Evolutionary conservation across 2,888 invertebrate species (phyloP).

Genomic region (Megastigmus dorsalis): DNA sequence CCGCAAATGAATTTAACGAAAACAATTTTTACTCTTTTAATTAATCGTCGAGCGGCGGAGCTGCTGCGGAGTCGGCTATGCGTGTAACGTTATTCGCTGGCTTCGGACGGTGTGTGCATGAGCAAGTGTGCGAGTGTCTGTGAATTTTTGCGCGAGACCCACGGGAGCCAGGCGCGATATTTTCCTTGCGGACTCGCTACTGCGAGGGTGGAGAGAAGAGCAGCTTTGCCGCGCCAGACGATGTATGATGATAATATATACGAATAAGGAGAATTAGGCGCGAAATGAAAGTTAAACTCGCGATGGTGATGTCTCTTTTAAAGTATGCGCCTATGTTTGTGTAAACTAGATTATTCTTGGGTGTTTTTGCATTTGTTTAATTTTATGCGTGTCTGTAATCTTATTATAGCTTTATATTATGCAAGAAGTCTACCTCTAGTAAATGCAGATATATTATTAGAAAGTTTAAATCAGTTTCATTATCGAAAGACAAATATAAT

Average conservation of each 20-base stretch:
- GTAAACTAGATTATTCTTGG: slow-evolving; percentile 27
- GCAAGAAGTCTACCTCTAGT: too few species aligned
- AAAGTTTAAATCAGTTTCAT: too few species aligned
- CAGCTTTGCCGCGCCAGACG: not conserved
- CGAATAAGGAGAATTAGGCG: slow-evolving; percentile 42
- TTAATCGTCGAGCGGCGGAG: slow-evolving; percentile 66
- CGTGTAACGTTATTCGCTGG: slow-evolving; percentile 33
- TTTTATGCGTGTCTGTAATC: too few species aligned
- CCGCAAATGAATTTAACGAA: slow-evolving; percentile 74
- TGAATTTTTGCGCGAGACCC: slow-evolving; percentile 3
- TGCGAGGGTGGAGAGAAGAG: not conserved
- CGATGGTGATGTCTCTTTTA: slow-evolving; percentile 5
- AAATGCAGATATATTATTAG: too few species aligned
- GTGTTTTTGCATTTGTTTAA: not conserved
- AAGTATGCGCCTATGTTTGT: too few species aligned
- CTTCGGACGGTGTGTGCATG: too few species aligned
- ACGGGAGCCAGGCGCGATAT: slow-evolving; percentile 25
- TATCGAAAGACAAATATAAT: too few species aligned
- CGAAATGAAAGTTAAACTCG: slow-evolving; percentile 47
- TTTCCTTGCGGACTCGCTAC: slow-evolving; percentile 28
- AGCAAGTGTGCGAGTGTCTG: not conserved
- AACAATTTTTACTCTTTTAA: slow-evolving; percentile 74
- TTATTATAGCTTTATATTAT: too few species aligned
- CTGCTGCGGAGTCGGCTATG: slow-evolving; percentile 54
- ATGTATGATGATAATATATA: slow-evolving; percentile 4